Evolutionary conservation across 2,888 invertebrate genomes (phyloP), one percentile per base, ranked within the genome.

Genomic region (Dendrolimus pini): DNA sequence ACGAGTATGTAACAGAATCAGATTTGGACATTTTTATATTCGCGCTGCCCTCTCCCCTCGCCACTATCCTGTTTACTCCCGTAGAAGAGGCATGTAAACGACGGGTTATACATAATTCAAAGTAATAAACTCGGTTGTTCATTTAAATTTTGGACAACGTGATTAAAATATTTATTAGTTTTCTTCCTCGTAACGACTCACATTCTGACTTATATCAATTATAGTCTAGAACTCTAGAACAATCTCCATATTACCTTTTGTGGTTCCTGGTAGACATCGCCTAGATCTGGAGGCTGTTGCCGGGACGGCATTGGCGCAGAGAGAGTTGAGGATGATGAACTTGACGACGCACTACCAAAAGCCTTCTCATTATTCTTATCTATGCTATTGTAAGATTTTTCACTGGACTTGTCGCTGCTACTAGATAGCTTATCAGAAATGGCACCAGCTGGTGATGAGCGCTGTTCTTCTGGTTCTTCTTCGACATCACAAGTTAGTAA

Each of bases 401-500:
- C 84, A 57, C 75, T 82, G 85, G 82, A 80, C 62, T 87, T 70
- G 63, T 87, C 86, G 56, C 78, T 82, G 92, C 89, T 65, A 91
- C 91, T 93, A 59, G 93, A 93, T 65, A 92, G 92, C 71, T 94
- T 94, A 67, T 93, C 93, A 57, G 71, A 83, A 67, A 70, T 94
- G 67, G 94, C 94, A 0, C 94, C 94, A 0, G 94, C 93, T 0
- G 95, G 94, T 61, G 94, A 93, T 0, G 93, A 91, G 7, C 92
- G 88, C 13, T 92, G 89, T 58, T 82, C 85, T 12, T 91, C 91
- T 0, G 82, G 77, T 7, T 93, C 93, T 55, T 96, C 96, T 62
- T 96, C 96, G 53, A 96, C 94, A 77, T 96, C 95, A 75, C 96
- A 96, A 1, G 97, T 97, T 56, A 97, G 86, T 74, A 95, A 94